Evolutionary conservation across 2,888 invertebrate species (phyloP).

Genomic region (Lutraria lutraria): DNA sequence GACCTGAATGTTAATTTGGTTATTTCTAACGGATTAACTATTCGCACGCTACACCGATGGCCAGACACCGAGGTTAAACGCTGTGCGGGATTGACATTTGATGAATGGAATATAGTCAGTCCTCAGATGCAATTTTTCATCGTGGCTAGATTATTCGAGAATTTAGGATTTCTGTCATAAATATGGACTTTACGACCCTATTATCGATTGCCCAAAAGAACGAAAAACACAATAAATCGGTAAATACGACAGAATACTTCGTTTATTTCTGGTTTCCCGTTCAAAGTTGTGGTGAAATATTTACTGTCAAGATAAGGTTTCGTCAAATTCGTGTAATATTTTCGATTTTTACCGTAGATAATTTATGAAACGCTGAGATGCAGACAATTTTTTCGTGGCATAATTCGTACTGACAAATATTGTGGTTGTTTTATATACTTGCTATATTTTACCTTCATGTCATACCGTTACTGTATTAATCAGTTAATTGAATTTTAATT

Average conservation of each 20-base stretch:
- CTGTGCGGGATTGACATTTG: neutral
- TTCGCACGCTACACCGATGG: constrained; percentile 4
- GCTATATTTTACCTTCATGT: neutral
- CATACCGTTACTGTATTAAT: too few species aligned
- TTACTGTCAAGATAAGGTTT: neutral
- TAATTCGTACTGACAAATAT: neutral
- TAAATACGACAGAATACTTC: neutral
- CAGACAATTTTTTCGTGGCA: neutral
- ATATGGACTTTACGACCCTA: constrained; percentile 51
- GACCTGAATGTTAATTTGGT: too few species aligned
- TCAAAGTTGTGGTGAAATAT: neutral
- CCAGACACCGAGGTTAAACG: neutral
- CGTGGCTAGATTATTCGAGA: neutral
- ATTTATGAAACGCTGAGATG: neutral
- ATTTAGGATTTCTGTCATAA: neutral
- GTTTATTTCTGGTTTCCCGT: neutral
- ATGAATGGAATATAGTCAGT: neutral
- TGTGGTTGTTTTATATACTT: neutral
- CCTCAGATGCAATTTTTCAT: neutral
- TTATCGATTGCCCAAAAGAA: constrained; percentile 50
- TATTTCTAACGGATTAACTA: neutral
- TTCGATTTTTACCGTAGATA: neutral
- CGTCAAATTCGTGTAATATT: neutral
- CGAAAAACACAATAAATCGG: constrained; percentile 31
- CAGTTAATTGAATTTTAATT: too few species aligned